These are phyloP conservation scores for Dendrocincla fuliginosa DNA, from an alignment of 2,797 vertebrate genomes.

Conservation along the genomic window DNA sequence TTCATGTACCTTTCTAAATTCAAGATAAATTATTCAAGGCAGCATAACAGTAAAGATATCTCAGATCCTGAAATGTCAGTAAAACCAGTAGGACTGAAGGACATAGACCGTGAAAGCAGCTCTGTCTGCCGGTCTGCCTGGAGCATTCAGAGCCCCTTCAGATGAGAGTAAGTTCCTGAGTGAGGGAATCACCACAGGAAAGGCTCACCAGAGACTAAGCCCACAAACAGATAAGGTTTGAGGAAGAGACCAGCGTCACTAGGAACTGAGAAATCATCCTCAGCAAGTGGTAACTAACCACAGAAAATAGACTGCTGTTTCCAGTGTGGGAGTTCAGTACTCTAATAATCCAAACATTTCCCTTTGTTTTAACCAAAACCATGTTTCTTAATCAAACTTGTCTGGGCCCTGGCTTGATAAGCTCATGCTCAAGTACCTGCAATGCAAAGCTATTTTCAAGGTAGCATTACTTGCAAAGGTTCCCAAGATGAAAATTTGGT, in stretches of 20 bases:
- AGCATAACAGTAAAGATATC: background rate
- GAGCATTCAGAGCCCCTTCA: background rate
- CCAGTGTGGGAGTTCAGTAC: background rate
- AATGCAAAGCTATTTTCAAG: background rate
- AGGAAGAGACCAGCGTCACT: slow-evolving; percentile 14
- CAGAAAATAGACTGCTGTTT: background rate
- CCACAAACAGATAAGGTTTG: slow-evolving; percentile 23
- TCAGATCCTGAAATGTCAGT: background rate
- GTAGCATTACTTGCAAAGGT: background rate
- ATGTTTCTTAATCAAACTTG: background rate
- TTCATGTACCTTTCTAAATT: background rate
- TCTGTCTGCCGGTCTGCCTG: background rate
- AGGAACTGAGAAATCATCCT: slow-evolving; percentile 29
- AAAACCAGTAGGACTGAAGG: background rate
- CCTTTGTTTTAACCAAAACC: background rate
- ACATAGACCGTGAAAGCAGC: background rate
- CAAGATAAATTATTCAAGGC: background rate
- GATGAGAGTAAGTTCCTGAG: background rate
- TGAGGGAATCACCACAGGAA: background rate
- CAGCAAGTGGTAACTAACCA: background rate
- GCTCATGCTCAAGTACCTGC: background rate
- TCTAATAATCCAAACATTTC: background rate
- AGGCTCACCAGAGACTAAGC: background rate
- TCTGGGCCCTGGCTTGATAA: background rate
- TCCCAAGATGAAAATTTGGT: background rate